Evolutionary conservation across 2,888 invertebrate species (phyloP).

Genomic region (Orthosia gothica): DNA sequence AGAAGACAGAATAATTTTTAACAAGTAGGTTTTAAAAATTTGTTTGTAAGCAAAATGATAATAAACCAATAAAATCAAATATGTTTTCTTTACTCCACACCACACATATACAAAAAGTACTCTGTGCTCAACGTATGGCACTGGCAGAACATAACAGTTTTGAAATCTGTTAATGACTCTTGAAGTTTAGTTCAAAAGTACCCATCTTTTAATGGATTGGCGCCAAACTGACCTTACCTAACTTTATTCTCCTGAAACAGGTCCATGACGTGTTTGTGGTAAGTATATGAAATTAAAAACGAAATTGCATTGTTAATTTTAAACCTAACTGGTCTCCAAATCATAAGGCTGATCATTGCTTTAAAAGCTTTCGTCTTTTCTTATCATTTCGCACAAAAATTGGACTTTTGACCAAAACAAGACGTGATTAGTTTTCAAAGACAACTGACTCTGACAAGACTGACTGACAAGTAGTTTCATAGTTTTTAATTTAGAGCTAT

Average conservation of each 20-base stretch:
- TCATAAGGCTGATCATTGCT: constrained; percentile 7
- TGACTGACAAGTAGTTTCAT: constrained; percentile 12
- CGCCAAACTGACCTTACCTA: constrained; percentile 11
- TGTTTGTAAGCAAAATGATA: constrained; percentile 31
- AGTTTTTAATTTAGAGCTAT: not conserved
- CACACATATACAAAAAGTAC: too few species aligned
- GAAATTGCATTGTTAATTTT: constrained; percentile 5
- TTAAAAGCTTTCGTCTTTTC: not conserved
- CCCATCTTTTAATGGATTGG: not conserved
- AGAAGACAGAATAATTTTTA: constrained; percentile 38
- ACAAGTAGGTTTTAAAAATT: not conserved
- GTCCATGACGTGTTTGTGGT: constrained; percentile 4
- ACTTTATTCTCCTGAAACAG: constrained; percentile 3
- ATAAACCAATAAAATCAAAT: constrained; percentile 14
- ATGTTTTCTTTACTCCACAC: not conserved
- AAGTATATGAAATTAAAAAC: constrained; percentile 5
- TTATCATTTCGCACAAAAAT: constrained; percentile 1
- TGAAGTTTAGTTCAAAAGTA: constrained; percentile 3
- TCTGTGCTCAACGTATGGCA: not conserved
- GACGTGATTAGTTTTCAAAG: constrained; percentile 1
- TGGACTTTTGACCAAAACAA: constrained; percentile 9
- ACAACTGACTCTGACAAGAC: too few species aligned
- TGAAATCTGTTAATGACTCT: not conserved
- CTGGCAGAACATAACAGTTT: not conserved
- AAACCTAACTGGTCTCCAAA: constrained; percentile 1